Evolutionary conservation across 2,113 vertebrate genomes (phyloP), one percentile per base, ranked within the genome.

Genomic region (Elachura formosa): DNA sequence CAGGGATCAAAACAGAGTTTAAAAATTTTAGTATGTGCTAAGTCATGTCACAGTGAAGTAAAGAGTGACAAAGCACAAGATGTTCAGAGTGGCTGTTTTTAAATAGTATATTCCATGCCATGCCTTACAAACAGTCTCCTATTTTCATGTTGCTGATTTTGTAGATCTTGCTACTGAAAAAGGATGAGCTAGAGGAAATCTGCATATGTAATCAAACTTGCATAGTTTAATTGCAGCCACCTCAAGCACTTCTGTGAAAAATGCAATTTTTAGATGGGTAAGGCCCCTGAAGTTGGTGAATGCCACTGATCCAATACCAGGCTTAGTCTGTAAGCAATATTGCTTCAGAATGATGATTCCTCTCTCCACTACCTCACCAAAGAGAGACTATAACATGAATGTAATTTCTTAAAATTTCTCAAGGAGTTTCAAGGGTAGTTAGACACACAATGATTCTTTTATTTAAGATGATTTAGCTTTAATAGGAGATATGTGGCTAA

Each of bases 381-480:
- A 87, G 72, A 82, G 52, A 72, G 72, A 84, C 61, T 73, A 36
- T 66, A 59, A 87, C 71, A 38, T 75, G 63, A 94, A 67, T 49
- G 51, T 26, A 74, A 51, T 67, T 41, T 84, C 81, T 92, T 80
- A 89, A 78, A 73, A 72, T 66, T 80, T 91, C 69, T 94, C n/a
- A 56, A 67, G 93, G 68, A 81, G 55, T 80, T 94, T 79, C 82
- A 56, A 64, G 78, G 90, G 48, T 94, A 80, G 93, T 95, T 97
- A 96, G 91, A 83, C 36, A 87, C 58, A 52, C 36, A 64, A 51
- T 52, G 84, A 58, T 87, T 92, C 58, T 76, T 85, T 93, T 75
- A 56, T 83, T 91, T 94, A 82, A 95, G 92, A 63, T 77, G 62
- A 64, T 96, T 90, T 83, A 76, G 68, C 85, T 96, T 96, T 92